Conservation (phyloP, 2,113 vertebrate species). For the Takifugu flavidus region DNA sequence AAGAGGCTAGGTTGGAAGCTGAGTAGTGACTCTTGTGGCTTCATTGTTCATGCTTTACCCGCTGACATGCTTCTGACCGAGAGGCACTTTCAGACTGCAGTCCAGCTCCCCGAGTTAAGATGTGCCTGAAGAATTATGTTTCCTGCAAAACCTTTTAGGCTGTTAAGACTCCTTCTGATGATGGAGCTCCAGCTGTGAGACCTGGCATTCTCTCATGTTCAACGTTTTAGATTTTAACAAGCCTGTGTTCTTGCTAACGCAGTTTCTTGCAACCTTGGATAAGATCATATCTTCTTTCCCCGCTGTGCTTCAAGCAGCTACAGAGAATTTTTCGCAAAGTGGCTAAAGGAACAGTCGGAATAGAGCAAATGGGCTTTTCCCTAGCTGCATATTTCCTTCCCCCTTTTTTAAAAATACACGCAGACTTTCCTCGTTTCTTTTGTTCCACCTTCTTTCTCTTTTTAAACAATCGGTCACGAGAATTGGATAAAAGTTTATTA, state of each 20-base stretch:
- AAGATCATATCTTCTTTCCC: too few relatives aligned
- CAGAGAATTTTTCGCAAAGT: too few relatives aligned
- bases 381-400: slow-evolving; percentile 4
- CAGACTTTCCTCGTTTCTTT: slow-evolving; percentile 9
- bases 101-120: background rate
- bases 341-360: too few relatives aligned
- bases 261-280: slow-evolving; percentile 7
- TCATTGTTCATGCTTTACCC: background rate
- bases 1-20: too few relatives aligned
- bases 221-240: background rate
- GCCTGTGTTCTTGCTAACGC: too few relatives aligned
- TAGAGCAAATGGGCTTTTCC: too few relatives aligned
- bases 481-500: too few relatives aligned
- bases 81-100: slow-evolving; percentile 1
- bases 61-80: slow-evolving; percentile 16
- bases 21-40: too few relatives aligned
- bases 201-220: slow-evolving; percentile 20
- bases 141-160: background rate
- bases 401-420: background rate
- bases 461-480: background rate
- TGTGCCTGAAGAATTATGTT: background rate
- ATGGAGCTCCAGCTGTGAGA: background rate
- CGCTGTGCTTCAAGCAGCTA: too few relatives aligned
- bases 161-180: slow-evolving; percentile 7
- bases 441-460: background rate